These are phyloP conservation scores for Bombylius major DNA, from an alignment of 2,888 invertebrate species.

Conservation along the genomic window DNA sequence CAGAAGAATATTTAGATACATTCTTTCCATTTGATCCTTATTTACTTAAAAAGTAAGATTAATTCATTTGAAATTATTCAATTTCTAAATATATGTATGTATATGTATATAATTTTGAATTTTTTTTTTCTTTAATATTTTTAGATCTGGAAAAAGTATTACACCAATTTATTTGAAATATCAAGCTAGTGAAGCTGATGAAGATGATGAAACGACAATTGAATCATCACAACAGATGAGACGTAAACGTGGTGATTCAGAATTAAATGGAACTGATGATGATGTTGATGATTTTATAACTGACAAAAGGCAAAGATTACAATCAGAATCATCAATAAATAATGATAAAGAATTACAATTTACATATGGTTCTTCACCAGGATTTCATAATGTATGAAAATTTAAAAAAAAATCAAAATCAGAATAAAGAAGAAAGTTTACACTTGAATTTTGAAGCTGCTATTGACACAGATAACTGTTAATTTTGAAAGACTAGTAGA, in stretches of 20 bases:
- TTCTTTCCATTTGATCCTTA: constrained; percentile 92
- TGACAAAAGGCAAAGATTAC: constrained; percentile 28
- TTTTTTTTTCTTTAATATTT: background rate
- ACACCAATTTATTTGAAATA: constrained; percentile 40
- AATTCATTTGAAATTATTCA: constrained; percentile 15
- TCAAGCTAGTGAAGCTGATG: constrained; percentile 31
- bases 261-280: constrained; percentile 23
- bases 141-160: constrained; percentile 36
- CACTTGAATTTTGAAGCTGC: too few species aligned
- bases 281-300: constrained; percentile 31
- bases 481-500: too few species aligned
- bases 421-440: too few species aligned
- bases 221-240: constrained; percentile 8
- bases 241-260: constrained; percentile 31
- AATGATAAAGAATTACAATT: constrained; percentile 29
- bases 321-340: constrained; percentile 22
- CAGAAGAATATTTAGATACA: constrained; percentile 39
- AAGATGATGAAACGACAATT: constrained; percentile 13
- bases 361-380: constrained; percentile 29
- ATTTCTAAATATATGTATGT: background rate
- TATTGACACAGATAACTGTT: too few species aligned
- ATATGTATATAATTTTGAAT: too few species aligned
- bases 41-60: constrained; percentile 49
- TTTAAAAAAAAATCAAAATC: background rate
- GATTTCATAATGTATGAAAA: constrained; percentile 22